A percentile compares a stretch with the other conserved stretches of the same genome.
Evolutionary conservation across 2,113 vertebrate species (phyloP).

Genomic region (Chaenocephalus aceratus): DNA sequence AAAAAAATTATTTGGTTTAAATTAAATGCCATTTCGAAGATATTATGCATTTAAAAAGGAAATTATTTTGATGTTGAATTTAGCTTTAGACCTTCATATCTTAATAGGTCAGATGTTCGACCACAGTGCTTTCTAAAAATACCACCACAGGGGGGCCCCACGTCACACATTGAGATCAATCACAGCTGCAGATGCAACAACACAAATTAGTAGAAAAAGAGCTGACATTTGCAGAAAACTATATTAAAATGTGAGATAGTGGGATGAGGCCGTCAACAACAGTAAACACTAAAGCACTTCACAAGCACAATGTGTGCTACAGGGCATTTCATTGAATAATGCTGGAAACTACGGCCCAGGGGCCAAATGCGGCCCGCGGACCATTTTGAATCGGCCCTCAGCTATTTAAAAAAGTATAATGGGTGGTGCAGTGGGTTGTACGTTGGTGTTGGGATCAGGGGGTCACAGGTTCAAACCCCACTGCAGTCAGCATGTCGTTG

Average conservation of each 20-base stretch:
- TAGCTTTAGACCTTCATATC: not conserved
- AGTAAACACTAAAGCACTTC: no score
- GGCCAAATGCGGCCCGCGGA: no score
- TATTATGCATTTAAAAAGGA: no score
- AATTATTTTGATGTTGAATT: no score
- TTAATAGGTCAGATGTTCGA: not conserved
- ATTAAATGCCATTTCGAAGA: no score
- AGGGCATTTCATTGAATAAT: not conserved
- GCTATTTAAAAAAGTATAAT: no score
- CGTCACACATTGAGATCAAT: not conserved
- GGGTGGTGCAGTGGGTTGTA: no score
- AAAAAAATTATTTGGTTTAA: not conserved
- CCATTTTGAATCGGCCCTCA: no score
- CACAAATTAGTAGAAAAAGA: not conserved
- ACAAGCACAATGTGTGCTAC: not conserved
- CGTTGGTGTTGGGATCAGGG: no score
- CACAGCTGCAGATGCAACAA: not conserved
- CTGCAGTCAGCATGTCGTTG: no score
- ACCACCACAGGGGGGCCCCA: not conserved
- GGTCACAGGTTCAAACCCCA: no score
- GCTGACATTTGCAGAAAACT: not conserved
- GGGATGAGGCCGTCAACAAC: not conserved
- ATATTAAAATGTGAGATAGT: not conserved
- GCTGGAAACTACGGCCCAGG: no score
- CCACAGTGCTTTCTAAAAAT: not conserved